These are phyloP conservation scores for Gyrodactylus bullatarudis DNA, from an alignment of 1,140 invertebrate species.

Conservation along the genomic window DNA sequence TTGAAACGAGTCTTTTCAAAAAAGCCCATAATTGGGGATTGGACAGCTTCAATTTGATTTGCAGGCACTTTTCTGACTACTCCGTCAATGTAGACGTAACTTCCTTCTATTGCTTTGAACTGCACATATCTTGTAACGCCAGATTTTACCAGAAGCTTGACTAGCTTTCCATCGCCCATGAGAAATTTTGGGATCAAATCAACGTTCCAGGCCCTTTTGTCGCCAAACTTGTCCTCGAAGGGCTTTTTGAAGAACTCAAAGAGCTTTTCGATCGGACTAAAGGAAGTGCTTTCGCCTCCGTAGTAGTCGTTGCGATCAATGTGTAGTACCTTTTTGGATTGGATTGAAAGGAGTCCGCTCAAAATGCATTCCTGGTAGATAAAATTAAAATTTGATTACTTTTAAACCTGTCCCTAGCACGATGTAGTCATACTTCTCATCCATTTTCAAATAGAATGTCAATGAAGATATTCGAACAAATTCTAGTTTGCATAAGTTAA, in stretches of 20 bases:
- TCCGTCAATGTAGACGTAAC: conserved; percentile 84
- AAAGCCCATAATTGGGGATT: conserved; percentile 64
- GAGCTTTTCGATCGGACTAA: conserved; percentile 52
- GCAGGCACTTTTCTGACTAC: conserved; percentile 96
- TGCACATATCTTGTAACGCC: conserved; percentile 94
- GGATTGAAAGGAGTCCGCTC: conserved; percentile 87
- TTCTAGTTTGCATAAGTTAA: no score
- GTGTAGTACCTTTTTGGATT: conserved; percentile 89
- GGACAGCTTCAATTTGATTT: conserved; percentile 88
- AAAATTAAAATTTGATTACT: conserved; percentile 15
- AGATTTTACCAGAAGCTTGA: conserved; percentile 87
- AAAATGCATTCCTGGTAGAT: conserved; percentile 56
- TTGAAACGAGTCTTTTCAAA: conserved; percentile 89
- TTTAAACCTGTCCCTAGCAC: conserved; percentile 90
- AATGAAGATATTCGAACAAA: no score
- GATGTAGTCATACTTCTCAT: conserved; percentile 98
- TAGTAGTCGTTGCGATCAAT: conserved; percentile 99
- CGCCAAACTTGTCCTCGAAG: conserved; percentile 9
- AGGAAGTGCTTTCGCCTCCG: conserved; percentile 89
- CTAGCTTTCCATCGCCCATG: conserved; percentile 76
- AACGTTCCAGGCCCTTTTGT: conserved; percentile 75
- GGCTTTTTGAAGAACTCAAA: conserved; percentile 2
- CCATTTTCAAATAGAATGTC: no score
- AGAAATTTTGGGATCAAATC: conserved; percentile 96
- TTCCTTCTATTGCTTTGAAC: conserved; percentile 93